Evolutionary conservation across 2,797 vertebrate species (phyloP).

Genomic region (Lepilemur septentrionalis): DNA sequence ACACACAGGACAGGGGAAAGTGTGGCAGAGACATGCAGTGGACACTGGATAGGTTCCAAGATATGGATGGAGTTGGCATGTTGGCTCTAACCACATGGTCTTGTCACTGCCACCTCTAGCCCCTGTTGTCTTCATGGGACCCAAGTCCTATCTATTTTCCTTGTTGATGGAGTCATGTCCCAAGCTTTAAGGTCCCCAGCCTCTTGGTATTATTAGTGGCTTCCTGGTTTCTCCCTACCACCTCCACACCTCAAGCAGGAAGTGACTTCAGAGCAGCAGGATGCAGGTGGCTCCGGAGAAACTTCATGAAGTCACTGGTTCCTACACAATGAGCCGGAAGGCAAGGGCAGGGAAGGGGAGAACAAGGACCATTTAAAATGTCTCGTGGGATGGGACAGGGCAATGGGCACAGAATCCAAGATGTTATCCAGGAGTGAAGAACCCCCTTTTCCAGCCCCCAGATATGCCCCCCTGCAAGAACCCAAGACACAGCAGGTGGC

Average conservation of each 20-base stretch:
- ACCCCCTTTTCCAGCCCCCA: background rate
- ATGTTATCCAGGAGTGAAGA: background rate
- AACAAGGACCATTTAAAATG: background rate
- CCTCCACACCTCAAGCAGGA: slow-evolving; percentile 65
- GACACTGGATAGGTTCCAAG: background rate
- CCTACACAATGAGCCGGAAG: slow-evolving; percentile 73
- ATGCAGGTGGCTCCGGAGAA: slow-evolving; percentile 80
- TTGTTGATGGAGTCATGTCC: background rate
- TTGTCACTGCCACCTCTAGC: background rate
- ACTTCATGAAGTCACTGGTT: slow-evolving; percentile 73
- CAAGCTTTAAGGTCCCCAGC: background rate
- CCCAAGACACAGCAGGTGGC: slow-evolving; percentile 30
- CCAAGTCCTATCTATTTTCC: background rate
- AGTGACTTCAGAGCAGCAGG: slow-evolving; percentile 76
- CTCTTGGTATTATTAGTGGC: background rate
- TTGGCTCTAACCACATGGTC: background rate
- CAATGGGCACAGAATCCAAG: background rate
- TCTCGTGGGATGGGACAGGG: background rate
- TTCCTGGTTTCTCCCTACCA: slow-evolving; percentile 52
- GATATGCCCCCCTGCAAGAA: background rate
- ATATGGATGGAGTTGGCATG: background rate
- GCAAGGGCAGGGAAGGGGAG: slow-evolving; percentile 31
- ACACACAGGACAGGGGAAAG: background rate
- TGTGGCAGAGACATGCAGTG: background rate
- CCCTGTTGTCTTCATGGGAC: background rate